Base-by-base conservation (phyloP, 1,140 invertebrate species). In the Anoplolepis gracilipes region DNA sequence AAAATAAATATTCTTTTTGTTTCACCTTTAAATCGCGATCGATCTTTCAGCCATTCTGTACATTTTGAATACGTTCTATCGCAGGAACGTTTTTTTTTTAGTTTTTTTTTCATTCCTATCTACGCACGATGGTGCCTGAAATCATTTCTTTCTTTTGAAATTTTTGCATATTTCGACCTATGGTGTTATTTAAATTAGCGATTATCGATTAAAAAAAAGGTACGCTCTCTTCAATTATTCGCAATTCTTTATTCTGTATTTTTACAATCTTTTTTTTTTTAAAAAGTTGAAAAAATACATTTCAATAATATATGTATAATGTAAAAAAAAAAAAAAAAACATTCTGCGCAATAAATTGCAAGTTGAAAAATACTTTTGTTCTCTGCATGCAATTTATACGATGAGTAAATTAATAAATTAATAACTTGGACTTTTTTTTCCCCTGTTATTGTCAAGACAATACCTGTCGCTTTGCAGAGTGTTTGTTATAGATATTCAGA, bases 141-240 rank as follows among this genome's bases (percentile, higher is more conserved):
- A 46, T 73, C 25, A 72, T 73, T 72, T 65, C 57, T 70, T 59
- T 36, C 70, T 73, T 82, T 72, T 30, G 53, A 59, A 81, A 82
- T 73, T 82, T 82, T 59, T 82, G 78, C 78, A 82, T 82, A 82
- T 73, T 82, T 73, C 65, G 42, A 59, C 11, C 78, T 69, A 39
- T 59, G 53, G 36, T 69, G 49, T 82, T 73, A 82, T 82, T 82
- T 82, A 82, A 82, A 82, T 82, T 82, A 73, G 78, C 78, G 78
- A 82, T 82, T 73, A 82, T 82, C 67, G 78, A 82, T 49, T 82
- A 82, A 59, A 46, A 55, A 82, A 59, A 46, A 55, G 53, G 25
- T 46, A 25, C 46, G 11, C 61, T 25, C 42, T 19, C 22, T 62
- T 65, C 42, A 30, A 16, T 36, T 46, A 30, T 49, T 16, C 46